These are phyloP conservation scores for Craterocephalus amniculus DNA, from an alignment of 2,797 vertebrate genomes.

Conservation along the genomic window DNA sequence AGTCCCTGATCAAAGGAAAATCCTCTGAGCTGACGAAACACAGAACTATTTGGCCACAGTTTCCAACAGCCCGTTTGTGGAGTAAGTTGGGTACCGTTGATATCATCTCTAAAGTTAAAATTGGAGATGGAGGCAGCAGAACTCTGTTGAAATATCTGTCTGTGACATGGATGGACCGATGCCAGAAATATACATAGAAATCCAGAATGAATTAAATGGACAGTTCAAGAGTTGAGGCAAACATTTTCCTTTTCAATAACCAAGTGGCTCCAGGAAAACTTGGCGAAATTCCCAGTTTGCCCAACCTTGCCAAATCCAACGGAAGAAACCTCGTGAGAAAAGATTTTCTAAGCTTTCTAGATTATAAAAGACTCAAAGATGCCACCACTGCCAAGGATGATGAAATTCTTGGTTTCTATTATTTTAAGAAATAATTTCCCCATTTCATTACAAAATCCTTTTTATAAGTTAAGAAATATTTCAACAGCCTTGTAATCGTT, in stretches of 20 bases:
- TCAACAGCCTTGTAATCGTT: no score
- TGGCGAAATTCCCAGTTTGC: neutral
- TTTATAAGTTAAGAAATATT: no score
- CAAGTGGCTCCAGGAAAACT: constrained; percentile 3
- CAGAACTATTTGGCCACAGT: neutral
- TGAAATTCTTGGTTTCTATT: no score
- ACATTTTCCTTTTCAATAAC: neutral
- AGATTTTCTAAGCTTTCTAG: no score
- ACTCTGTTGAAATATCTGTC: neutral
- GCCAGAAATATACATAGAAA: neutral
- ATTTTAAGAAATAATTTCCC: no score
- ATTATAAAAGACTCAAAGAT: no score
- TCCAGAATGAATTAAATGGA: neutral
- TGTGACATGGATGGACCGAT: neutral
- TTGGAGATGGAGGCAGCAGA: neutral
- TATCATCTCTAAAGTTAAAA: neutral
- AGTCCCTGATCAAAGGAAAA: constrained; percentile 1
- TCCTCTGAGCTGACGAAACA: neutral
- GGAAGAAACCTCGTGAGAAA: neutral
- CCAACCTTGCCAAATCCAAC: neutral
- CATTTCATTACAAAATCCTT: no score
- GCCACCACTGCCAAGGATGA: no score
- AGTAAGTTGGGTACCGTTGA: neutral
- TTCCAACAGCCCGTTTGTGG: neutral
- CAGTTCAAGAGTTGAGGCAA: neutral